Conservation (phyloP, 2,113 vertebrate species). For the Eulemur rufifrons region DNA sequence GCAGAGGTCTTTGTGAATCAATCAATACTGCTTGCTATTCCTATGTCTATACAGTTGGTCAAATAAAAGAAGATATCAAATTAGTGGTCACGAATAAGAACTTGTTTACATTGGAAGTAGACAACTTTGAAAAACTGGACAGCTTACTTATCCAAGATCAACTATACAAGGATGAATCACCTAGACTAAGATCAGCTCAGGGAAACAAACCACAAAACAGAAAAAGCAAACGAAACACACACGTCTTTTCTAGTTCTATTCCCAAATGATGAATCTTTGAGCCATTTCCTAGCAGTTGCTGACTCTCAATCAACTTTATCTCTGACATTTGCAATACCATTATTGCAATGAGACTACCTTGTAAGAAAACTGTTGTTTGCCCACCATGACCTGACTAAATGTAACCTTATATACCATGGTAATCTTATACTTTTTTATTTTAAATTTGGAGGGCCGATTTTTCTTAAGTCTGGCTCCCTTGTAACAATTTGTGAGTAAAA, state of each 20-base stretch:
- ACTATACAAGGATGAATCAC: neutral
- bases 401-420: accelerated
- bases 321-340: too few relatives aligned
- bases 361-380: neutral
- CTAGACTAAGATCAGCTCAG: neutral
- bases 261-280: neutral
- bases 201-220: neutral
- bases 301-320: neutral
- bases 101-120: too few relatives aligned
- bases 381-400: too few relatives aligned
- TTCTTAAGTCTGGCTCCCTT: neutral
- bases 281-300: neutral
- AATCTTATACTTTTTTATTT: neutral
- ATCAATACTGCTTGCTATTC: too few relatives aligned
- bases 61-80: neutral
- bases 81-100: neutral
- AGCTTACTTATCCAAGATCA: too few relatives aligned
- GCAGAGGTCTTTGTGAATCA: neutral
- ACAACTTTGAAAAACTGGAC: too few relatives aligned
- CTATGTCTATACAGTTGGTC: neutral
- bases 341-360: accelerated
- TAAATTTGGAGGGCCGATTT: neutral
- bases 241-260: accelerated
- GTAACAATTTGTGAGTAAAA: neutral
- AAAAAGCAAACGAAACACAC: too few relatives aligned